These are phyloP conservation scores for Siniperca undulata DNA, from an alignment of 2,797 vertebrate species.

Conservation along the genomic window DNA sequence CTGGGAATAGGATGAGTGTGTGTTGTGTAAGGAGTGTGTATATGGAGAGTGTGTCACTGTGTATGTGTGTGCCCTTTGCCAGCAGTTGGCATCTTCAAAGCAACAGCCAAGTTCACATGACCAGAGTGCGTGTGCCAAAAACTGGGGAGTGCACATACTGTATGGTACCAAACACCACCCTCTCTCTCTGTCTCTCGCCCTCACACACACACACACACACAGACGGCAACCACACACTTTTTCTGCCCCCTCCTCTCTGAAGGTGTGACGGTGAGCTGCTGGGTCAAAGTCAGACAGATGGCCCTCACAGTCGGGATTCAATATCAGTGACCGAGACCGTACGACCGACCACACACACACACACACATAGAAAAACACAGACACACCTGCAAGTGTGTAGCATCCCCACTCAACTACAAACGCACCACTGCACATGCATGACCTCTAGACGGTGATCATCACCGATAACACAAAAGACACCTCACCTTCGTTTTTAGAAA, in stretches of 20 bases:
- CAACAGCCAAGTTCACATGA: constrained; percentile 63
- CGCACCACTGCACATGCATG: constrained; percentile 21
- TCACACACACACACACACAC: not conserved
- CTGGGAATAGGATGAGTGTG: constrained; percentile 47
- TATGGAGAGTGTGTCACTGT: not conserved
- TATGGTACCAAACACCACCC: constrained; percentile 23
- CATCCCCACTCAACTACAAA: constrained; percentile 34
- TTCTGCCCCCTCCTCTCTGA: constrained; percentile 50
- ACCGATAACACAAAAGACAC: not conserved
- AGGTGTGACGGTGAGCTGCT: constrained; percentile 75
- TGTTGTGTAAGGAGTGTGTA: constrained; percentile 18
- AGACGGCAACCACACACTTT: constrained; percentile 13
- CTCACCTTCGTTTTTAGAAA: constrained; percentile 2
- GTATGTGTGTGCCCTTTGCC: constrained; percentile 42
- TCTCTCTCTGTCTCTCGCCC: constrained; percentile 2
- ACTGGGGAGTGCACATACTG: constrained; percentile 45
- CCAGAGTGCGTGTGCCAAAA: constrained; percentile 60
- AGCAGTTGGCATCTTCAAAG: constrained; percentile 66
- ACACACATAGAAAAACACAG: constrained; percentile 20
- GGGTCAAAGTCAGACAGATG: constrained; percentile 84
- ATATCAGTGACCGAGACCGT: constrained; percentile 66
- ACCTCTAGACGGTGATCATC: constrained; percentile 68
- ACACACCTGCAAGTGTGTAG: constrained; percentile 21
- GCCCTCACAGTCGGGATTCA: constrained; percentile 78
- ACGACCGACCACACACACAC: constrained; percentile 35